phyloP scores from a whole-genome alignment of 2,888 invertebrate genomes.

The Parascotia fuliginaria region DNA sequence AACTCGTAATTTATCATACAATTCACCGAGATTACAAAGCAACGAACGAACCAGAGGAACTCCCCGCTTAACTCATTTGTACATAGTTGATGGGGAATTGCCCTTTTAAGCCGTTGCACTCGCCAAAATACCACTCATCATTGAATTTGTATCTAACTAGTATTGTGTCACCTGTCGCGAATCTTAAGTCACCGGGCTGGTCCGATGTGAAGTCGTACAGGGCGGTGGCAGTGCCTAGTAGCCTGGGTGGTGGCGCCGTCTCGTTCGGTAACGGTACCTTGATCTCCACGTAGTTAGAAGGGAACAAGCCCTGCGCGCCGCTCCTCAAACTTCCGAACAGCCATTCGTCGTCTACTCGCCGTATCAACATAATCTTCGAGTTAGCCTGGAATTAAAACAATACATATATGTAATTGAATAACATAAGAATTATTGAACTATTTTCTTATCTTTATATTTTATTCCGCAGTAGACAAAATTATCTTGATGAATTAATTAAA shows the following conservation, averaged over 20 bases:
- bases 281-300: constrained; percentile 91
- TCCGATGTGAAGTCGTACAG: constrained; percentile 90
- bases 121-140: constrained; percentile 92
- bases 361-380: constrained; percentile 89
- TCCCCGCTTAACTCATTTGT: constrained; percentile 74
- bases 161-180: constrained; percentile 78
- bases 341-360: constrained; percentile 92
- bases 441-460: constrained; percentile 9
- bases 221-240: constrained; percentile 84
- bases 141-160: constrained; percentile 89
- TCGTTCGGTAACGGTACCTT: constrained; percentile 88
- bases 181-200: constrained; percentile 71
- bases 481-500: too few species aligned
- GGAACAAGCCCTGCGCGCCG: constrained; percentile 92
- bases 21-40: constrained; percentile 13
- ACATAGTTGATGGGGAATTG: constrained; percentile 93
- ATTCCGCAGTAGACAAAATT: constrained; percentile 10
- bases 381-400: constrained; percentile 83
- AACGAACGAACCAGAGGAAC: constrained; percentile 13
- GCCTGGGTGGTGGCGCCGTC: constrained; percentile 33
- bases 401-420: constrained; percentile 1
- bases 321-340: constrained; percentile 88
- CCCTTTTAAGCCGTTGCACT: constrained; percentile 88
- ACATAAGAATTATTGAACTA: constrained; percentile 18
- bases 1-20: constrained; percentile 23